phyloP scores from a whole-genome alignment of 1,140 invertebrate genomes.

The Lepidurus arcticus region DNA sequence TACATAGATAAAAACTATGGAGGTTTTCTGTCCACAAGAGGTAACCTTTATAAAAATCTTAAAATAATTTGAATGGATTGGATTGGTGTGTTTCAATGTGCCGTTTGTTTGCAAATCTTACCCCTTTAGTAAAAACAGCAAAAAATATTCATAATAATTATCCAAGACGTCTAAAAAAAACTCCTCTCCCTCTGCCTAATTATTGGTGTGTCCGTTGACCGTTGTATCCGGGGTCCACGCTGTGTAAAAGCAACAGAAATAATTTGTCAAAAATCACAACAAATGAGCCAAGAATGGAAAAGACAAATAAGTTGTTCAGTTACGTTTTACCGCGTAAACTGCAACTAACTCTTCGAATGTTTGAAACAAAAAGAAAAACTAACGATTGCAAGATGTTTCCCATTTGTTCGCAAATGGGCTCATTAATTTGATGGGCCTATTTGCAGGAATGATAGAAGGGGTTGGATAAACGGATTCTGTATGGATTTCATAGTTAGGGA shows the following conservation, averaged over 20 bases:
- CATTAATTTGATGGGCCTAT: too few species aligned
- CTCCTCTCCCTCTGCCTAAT: not conserved
- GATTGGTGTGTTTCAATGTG: conserved; percentile 21
- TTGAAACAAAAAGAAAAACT: too few species aligned
- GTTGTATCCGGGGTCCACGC: not conserved
- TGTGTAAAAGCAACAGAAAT: not conserved
- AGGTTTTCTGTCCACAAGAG: conserved; percentile 14
- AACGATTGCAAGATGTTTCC: not conserved
- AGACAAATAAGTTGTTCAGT: not conserved
- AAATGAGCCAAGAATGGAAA: not conserved
- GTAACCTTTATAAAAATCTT: conserved; percentile 1
- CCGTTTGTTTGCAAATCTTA: conserved; percentile 22
- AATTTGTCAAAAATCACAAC: not conserved
- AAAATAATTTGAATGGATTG: conserved; percentile 16
- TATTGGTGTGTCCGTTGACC: conserved; percentile 10
- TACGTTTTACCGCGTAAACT: too few species aligned
- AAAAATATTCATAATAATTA: not conserved
- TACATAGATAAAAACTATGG: conserved; percentile 20
- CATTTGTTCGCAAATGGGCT: not conserved
- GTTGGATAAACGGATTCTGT: not conserved
- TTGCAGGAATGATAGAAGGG: not conserved
- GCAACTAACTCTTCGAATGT: too few species aligned
- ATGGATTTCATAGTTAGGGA: conserved; percentile 10
- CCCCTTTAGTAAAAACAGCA: not conserved
- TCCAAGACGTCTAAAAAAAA: not conserved